Conservation (phyloP, 2,797 vertebrate genomes). For the Picus viridis region DNA sequence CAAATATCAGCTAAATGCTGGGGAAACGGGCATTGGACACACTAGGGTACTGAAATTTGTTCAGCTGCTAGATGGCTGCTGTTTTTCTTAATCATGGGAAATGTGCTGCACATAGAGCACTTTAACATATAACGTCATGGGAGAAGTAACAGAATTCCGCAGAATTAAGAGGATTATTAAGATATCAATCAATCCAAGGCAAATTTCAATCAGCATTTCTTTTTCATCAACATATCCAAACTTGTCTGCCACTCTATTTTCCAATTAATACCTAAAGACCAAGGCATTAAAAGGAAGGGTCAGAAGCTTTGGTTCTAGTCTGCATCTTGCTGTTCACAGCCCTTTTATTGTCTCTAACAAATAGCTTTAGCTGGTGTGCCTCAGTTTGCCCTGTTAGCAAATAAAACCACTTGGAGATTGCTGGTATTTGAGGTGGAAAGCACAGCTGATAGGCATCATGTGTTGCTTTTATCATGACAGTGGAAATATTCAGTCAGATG, state of each 20-base stretch:
- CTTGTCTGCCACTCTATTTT: background rate
- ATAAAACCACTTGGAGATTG: background rate
- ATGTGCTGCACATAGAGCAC: background rate
- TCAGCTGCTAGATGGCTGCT: background rate
- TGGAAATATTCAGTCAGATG: background rate
- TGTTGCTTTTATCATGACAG: background rate
- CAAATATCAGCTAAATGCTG: background rate
- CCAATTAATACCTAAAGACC: background rate
- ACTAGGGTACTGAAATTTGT: background rate
- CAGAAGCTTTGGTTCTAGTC: background rate
- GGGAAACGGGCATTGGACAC: background rate
- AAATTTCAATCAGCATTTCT: conserved; percentile 1
- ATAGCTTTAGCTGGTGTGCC: background rate
- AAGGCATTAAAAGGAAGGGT: background rate
- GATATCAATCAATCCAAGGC: background rate
- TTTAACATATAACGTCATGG: background rate
- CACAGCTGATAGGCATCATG: background rate
- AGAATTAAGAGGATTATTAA: background rate
- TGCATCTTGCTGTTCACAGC: background rate
- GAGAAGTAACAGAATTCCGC: conserved; percentile 2
- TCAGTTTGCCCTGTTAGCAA: background rate
- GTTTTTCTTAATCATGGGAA: background rate
- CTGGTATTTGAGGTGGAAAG: background rate
- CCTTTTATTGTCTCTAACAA: background rate
- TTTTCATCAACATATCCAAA: conserved; percentile 3